Conservation (phyloP, 37 sponge, comb jelly and placozoan species). For the Chondrosia reniformis region DNA sequence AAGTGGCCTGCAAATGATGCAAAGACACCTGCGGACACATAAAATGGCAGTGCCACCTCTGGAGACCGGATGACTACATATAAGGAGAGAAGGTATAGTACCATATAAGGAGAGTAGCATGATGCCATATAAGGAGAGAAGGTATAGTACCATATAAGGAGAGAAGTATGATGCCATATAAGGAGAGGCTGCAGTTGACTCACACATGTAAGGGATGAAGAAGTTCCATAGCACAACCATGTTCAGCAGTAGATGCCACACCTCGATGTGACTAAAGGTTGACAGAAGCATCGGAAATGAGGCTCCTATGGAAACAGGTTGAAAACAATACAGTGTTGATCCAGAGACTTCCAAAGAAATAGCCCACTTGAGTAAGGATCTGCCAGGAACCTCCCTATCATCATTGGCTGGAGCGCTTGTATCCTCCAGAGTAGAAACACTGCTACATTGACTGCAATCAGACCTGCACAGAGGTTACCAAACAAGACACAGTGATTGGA, state of each 20-base stretch:
- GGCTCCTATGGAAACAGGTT: conserved; percentile 5
- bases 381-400: conserved; percentile 23
- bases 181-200: conserved; percentile 1
- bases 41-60: conserved; percentile 5
- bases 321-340: not conserved
- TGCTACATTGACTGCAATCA: conserved; percentile 34
- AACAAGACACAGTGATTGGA: too few species aligned
- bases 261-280: conserved; percentile 59
- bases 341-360: not conserved
- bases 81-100: not conserved
- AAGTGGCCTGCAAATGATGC: conserved; percentile 34
- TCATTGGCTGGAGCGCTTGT: conserved; percentile 4
- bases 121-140: not conserved
- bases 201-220: conserved; percentile 29
- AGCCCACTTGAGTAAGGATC: conserved; percentile 15
- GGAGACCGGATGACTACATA: not conserved
- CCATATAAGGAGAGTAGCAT: not conserved
- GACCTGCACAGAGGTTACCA: conserved; percentile 22
- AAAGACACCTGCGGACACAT: conserved; percentile 30
- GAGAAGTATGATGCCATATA: not conserved
- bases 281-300: conserved; percentile 39
- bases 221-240: conserved; percentile 74
- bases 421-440: conserved; percentile 57
- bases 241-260: conserved; percentile 61
- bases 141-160: not conserved